Conservation (phyloP, 1,140 invertebrate species). For the Zaprionus davidi region DNA sequence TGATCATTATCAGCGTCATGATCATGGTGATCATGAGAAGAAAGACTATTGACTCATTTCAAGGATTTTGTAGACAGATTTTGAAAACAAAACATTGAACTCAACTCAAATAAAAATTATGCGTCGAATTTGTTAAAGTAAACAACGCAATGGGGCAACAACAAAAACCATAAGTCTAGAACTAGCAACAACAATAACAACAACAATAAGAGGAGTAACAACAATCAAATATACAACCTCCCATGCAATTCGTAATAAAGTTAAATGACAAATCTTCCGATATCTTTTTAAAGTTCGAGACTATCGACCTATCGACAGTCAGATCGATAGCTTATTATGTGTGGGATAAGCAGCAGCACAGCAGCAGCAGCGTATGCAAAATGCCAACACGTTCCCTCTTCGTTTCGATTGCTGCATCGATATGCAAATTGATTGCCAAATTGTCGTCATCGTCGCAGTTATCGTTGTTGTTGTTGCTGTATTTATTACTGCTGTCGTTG, state of each 20-base stretch:
- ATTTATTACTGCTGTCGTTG: slow-evolving; percentile 35
- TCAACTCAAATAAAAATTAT: slow-evolving; percentile 51
- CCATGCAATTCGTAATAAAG: slow-evolving; percentile 56
- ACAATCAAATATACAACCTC: slow-evolving; percentile 6
- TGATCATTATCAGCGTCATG: neutral
- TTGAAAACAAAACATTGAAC: slow-evolving; percentile 80
- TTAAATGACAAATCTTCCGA: slow-evolving; percentile 34
- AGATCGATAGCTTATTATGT: slow-evolving; percentile 12
- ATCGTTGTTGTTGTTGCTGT: slow-evolving; percentile 14
- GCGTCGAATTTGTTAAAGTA: slow-evolving; percentile 56
- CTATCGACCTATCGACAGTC: neutral
- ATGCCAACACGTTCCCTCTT: slow-evolving; percentile 69
- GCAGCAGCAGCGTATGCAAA: slow-evolving; percentile 37
- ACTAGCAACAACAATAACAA: slow-evolving; percentile 9
- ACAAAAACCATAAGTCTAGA: slow-evolving; percentile 5
- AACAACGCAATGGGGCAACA: slow-evolving; percentile 22
- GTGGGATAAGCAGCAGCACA: neutral
- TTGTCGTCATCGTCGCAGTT: slow-evolving; percentile 52
- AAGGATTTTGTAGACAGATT: slow-evolving; percentile 72
- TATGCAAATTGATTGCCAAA: slow-evolving; percentile 79
- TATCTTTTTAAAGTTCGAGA: neutral
- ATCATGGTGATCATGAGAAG: neutral
- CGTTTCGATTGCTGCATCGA: slow-evolving; percentile 54
- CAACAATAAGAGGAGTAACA: slow-evolving; percentile 1
- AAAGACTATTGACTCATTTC: slow-evolving; percentile 70